Evolutionary conservation across 2,888 invertebrate genomes (phyloP).

Genomic region (Phyto melanocephala): DNA sequence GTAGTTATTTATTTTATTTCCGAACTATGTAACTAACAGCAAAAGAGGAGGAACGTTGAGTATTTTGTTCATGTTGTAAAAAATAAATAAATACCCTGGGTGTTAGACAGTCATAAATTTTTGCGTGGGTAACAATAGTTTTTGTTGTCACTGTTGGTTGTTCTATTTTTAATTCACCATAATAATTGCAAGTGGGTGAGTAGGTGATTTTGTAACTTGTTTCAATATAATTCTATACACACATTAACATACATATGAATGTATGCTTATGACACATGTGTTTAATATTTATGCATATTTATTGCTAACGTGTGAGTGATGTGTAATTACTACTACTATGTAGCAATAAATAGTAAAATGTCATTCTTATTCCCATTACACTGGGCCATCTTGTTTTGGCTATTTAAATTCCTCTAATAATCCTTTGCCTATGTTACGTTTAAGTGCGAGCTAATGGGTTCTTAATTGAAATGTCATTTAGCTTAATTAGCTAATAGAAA

Average conservation of each 20-base stretch:
- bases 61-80: neutral
- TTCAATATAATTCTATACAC: neutral
- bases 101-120: neutral
- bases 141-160: neutral
- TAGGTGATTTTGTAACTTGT: neutral
- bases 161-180: slow-evolving; percentile 23
- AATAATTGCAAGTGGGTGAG: slow-evolving; percentile 21
- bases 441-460: neutral
- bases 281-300: neutral
- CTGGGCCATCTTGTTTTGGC: neutral
- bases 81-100: neutral
- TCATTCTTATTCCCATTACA: neutral
- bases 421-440: too few species aligned
- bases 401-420: neutral
- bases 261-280: neutral
- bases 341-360: neutral
- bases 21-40: neutral
- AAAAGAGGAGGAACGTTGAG: neutral
- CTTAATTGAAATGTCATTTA: neutral
- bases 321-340: slow-evolving; percentile 20
- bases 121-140: neutral
- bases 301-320: slow-evolving; percentile 21
- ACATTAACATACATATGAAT: too few species aligned
- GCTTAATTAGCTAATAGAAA: neutral
- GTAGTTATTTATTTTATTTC: neutral